These are phyloP conservation scores for Teleogryllus occipitalis DNA, from an alignment of 1,140 invertebrate genomes.

Conservation along the genomic window DNA sequence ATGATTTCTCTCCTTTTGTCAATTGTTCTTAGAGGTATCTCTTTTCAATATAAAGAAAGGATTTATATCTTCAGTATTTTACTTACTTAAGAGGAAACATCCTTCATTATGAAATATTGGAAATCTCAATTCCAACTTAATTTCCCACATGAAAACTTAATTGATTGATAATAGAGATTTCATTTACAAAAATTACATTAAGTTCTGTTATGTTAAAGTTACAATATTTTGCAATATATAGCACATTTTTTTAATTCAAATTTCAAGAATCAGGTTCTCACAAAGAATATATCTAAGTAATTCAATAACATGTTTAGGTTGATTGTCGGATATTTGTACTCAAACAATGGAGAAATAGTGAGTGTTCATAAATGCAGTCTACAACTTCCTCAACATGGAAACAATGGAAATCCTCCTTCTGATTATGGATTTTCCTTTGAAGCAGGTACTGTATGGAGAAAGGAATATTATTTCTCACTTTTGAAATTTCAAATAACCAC, in stretches of 20 bases:
- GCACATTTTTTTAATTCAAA: conserved; percentile 27
- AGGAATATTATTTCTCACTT: neutral
- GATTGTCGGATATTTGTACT: conserved; percentile 56
- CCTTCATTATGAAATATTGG: too few species aligned
- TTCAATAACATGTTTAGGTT: conserved; percentile 38
- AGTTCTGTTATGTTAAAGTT: neutral
- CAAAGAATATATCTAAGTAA: too few species aligned
- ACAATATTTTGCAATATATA: neutral
- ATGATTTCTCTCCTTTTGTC: too few species aligned
- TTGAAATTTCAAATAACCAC: neutral
- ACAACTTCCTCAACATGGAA: conserved; percentile 52
- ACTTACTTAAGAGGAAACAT: too few species aligned
- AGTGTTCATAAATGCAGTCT: conserved; percentile 47
- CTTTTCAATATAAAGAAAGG: too few species aligned
- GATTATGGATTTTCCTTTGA: conserved; percentile 54
- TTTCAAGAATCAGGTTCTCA: too few species aligned
- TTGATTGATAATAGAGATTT: neutral
- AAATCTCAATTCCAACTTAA: too few species aligned
- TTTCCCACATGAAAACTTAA: neutral
- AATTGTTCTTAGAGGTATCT: too few species aligned
- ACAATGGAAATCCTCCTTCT: conserved; percentile 49
- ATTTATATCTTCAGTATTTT: too few species aligned
- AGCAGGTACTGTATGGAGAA: conserved; percentile 37
- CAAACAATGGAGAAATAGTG: conserved; percentile 43
- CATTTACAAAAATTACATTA: neutral